phyloP scores from a whole-genome alignment of 1,140 invertebrate species.

The Zeugodacus cucurbitae region DNA sequence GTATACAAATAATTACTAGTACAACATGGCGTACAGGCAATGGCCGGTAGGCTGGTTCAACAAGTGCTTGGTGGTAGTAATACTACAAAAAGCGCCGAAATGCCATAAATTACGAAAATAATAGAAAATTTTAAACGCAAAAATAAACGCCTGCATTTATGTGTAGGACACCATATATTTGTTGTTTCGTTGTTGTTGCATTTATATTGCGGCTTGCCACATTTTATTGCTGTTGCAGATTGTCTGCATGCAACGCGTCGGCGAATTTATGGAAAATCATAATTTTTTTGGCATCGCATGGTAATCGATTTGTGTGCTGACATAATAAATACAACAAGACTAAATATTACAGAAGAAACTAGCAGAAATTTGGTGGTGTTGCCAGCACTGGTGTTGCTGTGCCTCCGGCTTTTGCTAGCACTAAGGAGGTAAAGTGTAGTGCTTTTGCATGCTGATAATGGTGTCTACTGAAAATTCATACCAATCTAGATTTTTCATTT shows the following conservation, averaged over 20 bases:
- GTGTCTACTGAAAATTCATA: neutral
- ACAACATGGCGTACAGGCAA: neutral
- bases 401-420: too few relatives aligned
- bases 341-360: too few relatives aligned
- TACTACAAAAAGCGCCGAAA: neutral
- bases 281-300: neutral
- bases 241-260: neutral
- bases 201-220: neutral
- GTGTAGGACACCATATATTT: neutral
- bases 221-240: neutral
- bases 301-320: constrained; percentile 22
- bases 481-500: neutral
- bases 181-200: neutral
- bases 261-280: neutral
- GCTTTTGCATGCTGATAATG: neutral
- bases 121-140: too few relatives aligned
- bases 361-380: neutral
- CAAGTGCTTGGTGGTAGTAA: neutral
- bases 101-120: neutral
- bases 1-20: neutral
- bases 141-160: neutral
- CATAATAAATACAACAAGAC: constrained; percentile 13
- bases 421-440: neutral
- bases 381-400: too few relatives aligned
- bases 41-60: neutral